phyloP scores from a whole-genome alignment of 1,140 invertebrate species.

The Cylas formicarius region DNA sequence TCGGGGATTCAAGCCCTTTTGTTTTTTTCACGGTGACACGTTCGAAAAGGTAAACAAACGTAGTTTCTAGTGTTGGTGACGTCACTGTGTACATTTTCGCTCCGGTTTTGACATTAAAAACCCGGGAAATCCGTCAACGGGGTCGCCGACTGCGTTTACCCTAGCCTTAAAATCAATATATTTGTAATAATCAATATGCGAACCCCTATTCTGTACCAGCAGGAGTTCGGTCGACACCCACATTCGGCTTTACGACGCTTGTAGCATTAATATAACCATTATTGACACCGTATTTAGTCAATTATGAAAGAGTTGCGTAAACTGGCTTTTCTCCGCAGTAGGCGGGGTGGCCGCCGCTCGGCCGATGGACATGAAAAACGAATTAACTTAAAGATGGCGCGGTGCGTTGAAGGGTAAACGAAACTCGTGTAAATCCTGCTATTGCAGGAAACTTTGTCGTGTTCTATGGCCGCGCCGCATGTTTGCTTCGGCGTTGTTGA shows the following conservation, averaged over 20 bases:
- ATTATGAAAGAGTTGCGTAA: slow-evolving; percentile 36
- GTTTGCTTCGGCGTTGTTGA: neutral
- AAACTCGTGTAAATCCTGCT: slow-evolving; percentile 4
- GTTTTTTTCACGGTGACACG: slow-evolving; percentile 27
- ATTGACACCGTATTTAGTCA: no score
- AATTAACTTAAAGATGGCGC: slow-evolving; percentile 34
- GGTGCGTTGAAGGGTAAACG: slow-evolving; percentile 18
- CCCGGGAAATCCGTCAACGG: slow-evolving; percentile 9
- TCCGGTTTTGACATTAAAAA: slow-evolving; percentile 13
- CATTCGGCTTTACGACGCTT: slow-evolving; percentile 21
- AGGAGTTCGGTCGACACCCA: slow-evolving; percentile 23
- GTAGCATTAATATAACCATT: no score
- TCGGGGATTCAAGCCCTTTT: slow-evolving; percentile 38
- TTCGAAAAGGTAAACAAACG: slow-evolving; percentile 27
- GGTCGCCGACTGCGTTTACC: slow-evolving; percentile 33
- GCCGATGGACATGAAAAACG: slow-evolving; percentile 16
- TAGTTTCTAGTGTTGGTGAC: slow-evolving; percentile 7
- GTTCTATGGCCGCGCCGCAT: neutral
- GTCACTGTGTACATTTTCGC: slow-evolving; percentile 6
- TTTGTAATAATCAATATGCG: slow-evolving; percentile 37
- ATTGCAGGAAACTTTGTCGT: neutral
- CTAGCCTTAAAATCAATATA: slow-evolving; percentile 37
- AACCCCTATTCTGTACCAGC: slow-evolving; percentile 27
- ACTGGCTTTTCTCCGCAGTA: slow-evolving; percentile 27
- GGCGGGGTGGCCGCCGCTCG: slow-evolving; percentile 31